A percentile compares a stretch with the other conserved stretches of the same genome.
Conservation (phyloP, 2,888 invertebrate genomes). For the Aphidoletes aphidimyza region DNA sequence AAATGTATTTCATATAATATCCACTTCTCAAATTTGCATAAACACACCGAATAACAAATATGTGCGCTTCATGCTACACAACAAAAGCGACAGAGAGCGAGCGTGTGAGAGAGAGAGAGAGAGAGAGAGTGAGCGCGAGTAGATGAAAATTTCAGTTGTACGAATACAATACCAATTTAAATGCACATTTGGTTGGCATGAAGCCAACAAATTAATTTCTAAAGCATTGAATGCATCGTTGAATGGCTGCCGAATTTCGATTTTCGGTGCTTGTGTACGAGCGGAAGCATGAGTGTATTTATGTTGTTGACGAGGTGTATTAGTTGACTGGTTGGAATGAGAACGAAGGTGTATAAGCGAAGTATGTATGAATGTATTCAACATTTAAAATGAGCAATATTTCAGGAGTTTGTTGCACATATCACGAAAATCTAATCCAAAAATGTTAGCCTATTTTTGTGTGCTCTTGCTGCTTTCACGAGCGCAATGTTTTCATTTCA, state of each 20-base stretch:
- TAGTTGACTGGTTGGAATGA: no score
- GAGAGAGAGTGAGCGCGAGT: no score
- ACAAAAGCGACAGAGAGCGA: background rate
- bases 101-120: no score
- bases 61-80: background rate
- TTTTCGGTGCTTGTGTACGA: no score
- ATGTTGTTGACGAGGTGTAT: no score
- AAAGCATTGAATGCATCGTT: constrained; percentile 43
- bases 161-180: constrained; percentile 16
- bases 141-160: background rate
- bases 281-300: background rate
- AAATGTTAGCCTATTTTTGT: background rate
- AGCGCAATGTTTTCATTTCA: background rate
- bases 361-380: background rate
- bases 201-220: constrained; percentile 47
- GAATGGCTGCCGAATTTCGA: constrained; percentile 15
- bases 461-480: background rate
- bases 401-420: constrained; percentile 8
- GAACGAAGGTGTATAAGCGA: background rate
- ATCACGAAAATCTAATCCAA: constrained; percentile 1
- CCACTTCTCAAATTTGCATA: constrained; percentile 32
- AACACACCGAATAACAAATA: constrained; percentile 39
- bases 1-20: constrained; percentile 25
- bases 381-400: constrained; percentile 31
- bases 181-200: constrained; percentile 30